Evolutionary conservation across 2,797 vertebrate species (phyloP).

Genomic region (Erethizon dorsatum): DNA sequence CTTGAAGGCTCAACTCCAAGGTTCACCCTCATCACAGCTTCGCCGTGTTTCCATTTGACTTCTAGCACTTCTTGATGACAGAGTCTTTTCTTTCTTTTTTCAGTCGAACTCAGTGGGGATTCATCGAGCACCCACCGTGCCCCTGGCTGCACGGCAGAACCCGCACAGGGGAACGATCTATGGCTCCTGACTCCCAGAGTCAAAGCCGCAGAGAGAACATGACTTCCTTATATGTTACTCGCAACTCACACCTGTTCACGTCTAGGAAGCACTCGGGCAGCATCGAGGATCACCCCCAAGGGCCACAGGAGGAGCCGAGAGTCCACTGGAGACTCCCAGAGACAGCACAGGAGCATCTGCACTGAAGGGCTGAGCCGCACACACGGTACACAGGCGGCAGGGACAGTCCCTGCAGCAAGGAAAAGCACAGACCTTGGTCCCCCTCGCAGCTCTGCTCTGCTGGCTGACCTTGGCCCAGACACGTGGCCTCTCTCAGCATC

Average conservation of each 20-base stretch:
- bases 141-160: neutral
- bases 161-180: neutral
- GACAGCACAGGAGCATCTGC: neutral
- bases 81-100: neutral
- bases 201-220: neutral
- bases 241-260: neutral
- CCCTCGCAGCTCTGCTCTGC: neutral
- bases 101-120: neutral
- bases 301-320: neutral
- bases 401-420: neutral
- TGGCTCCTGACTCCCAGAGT: neutral
- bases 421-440: neutral
- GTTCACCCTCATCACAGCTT: neutral
- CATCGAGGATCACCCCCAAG: neutral
- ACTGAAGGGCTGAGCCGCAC: neutral
- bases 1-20: neutral
- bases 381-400: accelerated
- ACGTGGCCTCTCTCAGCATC: neutral
- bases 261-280: neutral
- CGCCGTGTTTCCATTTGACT: neutral
- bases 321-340: neutral
- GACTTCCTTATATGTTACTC: neutral
- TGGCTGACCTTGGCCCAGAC: neutral
- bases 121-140: neutral
- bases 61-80: neutral